A percentile compares a stretch with the other conserved stretches of the same genome.
These are phyloP conservation scores for Eidolon dupreanum DNA, from an alignment of 2,797 vertebrate genomes.

Conservation along the genomic window DNA sequence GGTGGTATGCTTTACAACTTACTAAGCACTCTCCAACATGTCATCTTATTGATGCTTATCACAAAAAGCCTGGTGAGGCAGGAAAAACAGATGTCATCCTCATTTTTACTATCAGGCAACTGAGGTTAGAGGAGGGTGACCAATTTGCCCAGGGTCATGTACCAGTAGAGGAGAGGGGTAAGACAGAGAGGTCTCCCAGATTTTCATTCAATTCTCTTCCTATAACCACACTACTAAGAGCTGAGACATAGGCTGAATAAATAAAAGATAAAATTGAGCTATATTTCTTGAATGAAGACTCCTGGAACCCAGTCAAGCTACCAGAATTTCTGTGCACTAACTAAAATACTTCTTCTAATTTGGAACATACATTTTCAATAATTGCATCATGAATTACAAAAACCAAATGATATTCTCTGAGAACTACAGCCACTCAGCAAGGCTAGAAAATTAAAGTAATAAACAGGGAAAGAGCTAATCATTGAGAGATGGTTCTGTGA, in stretches of 20 bases:
- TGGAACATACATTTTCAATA: background rate
- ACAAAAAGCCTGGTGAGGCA: background rate
- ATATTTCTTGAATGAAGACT: background rate
- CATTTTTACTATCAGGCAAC: background rate
- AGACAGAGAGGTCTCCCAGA: background rate
- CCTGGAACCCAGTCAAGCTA: background rate
- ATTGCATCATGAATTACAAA: constrained; percentile 3
- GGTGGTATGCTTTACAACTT: background rate
- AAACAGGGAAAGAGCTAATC: background rate
- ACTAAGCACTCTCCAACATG: background rate
- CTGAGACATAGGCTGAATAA: background rate
- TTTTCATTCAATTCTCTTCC: background rate
- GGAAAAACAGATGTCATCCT: background rate
- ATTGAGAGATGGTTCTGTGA: background rate
- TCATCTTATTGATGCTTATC: background rate
- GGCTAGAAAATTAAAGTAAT: background rate
- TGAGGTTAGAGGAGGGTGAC: background rate
- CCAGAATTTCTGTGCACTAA: background rate
- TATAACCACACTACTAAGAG: background rate
- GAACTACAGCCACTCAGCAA: background rate
- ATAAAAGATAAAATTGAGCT: background rate
- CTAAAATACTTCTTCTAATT: constrained; percentile 2
- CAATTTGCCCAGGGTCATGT: background rate
- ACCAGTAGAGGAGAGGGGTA: background rate
- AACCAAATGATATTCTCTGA: background rate